Base-by-base conservation (phyloP, 2,888 invertebrate species). In the Metopia argyrocephala region DNA sequence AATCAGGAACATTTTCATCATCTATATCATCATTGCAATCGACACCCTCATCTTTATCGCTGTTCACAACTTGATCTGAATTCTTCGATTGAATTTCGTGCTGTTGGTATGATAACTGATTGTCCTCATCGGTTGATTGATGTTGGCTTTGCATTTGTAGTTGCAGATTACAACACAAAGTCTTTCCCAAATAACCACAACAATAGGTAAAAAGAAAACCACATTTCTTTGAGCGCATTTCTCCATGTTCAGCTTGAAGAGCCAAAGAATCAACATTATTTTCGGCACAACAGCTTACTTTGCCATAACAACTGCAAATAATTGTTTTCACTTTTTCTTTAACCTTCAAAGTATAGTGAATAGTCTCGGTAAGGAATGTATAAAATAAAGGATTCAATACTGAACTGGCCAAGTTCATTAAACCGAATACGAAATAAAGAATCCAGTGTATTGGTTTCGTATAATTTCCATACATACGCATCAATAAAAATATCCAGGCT, bases 351-450 rank as follows among this genome's bases (percentile, higher is more conserved):
- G 78, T 82, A 59, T 82, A 85, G 20, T 86, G 83, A 25, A 92
- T 86, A 3, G 92, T 92, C 84, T 92, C 92, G 45, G 92, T 91
- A 6, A 93, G 87, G 83, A 93, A 93, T 2, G 93, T 92, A 83
- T 93, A 93, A 28, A 93, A 87, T 62, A 93, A 90, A 0, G 93
- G 93, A 90, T 93, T 93, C 25, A 93, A 76, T 0, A 91, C 91
- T 56, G 92, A 92, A 83, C 92, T 93, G 4, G 92, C 74, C 48
- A 93, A 85, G 5, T 92, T 92, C n/a, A 93, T 84, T 4, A 91
- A 86, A 9, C 92, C 91, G 4, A 93, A 91, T n/a, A 87, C 82
- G 73, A 91, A 92, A 83, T 92, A 91, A 9, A 92, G 79, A 50
- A 92, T 87, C 92, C 92, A 92, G 84, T 90, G 86, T 5, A 85